Evolutionary conservation across 2,888 invertebrate genomes (phyloP).

Genomic region (Caenorhabditis virilis): DNA sequence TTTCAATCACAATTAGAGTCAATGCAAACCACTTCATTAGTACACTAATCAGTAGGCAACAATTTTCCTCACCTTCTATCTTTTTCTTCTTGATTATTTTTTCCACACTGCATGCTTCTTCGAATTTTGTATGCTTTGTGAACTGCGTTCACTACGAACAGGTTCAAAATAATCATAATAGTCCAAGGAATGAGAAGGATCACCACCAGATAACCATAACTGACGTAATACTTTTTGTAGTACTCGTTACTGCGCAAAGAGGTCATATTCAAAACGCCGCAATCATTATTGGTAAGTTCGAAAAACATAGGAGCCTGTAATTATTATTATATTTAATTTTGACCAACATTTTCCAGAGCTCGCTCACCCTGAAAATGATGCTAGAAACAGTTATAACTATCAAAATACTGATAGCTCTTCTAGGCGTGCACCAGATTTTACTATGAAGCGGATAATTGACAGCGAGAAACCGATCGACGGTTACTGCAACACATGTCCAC

Average conservation of each 20-base stretch:
- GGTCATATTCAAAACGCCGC: conserved; percentile 53
- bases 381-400: conserved; percentile 52
- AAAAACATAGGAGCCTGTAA: conserved; percentile 56
- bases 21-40: no score
- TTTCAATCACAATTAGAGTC: no score
- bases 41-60: no score
- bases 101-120: conserved; percentile 46
- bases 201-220: conserved; percentile 57
- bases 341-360: no score
- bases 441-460: conserved; percentile 63
- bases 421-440: conserved; percentile 61
- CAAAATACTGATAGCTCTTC: conserved; percentile 47
- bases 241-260: conserved; percentile 48
- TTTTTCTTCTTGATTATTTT: conserved; percentile 53
- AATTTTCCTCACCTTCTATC: conserved; percentile 54
- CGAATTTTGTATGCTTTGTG: conserved; percentile 55
- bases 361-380: conserved; percentile 54
- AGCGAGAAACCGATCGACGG: conserved; percentile 64
- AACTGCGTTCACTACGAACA: conserved; percentile 57
- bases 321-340: no score
- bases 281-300: conserved; percentile 58
- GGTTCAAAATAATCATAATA: conserved; percentile 60
- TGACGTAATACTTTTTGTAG: conserved; percentile 59
- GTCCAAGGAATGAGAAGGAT: conserved; percentile 60
- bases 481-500: conserved; percentile 67